Base-by-base conservation (phyloP, 1,140 invertebrate genomes). In the Drosophila mauritiana region DNA sequence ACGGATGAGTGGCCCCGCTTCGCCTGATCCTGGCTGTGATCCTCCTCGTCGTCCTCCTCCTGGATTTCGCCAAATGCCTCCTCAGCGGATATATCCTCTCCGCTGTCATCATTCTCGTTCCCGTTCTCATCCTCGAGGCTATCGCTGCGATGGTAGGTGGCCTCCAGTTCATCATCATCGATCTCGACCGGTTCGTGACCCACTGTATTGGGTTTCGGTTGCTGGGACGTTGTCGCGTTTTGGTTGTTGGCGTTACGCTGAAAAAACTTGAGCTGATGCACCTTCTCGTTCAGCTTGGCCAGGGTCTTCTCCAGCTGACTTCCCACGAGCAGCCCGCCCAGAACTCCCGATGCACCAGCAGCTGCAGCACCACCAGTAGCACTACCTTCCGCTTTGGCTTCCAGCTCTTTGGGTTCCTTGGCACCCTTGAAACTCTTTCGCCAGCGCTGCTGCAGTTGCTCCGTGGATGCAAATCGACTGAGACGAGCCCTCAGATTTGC, bases 181-280 rank as follows among this genome's bases (percentile, higher is more conserved):
- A 90, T 78, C n/a, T 90, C 85, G 15, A 54, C 39, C 43, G 86
- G 80, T 27, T 90, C 85, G 22, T 76, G 85, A 6, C 84, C 86
- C 31, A 90, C 77, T 0, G 80, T 89, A 17, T 81, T 90, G 40
- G 74, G 73, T 45, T 90, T 81, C 10, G 69, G 70, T 8, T 27
- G 6, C 43, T 12, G 20, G 37, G 20, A 3, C 20, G 13, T 37
- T 46, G n/a, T n/a, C 27, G 27, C 27, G 39, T 45, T 34, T 48
- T 31, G 27, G 5, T 12, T 45, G 15, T 8, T 53, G 34, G 12
- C 48, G 67, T 56, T 36, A 11, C 77, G 74, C 55, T 78, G 79
- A 70, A 91, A 86, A 58, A 90, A 86, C 77, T 90, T 91, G 0
- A 91, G 55, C 27, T 92, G 69, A 2, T 91, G 90, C 80, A 91